phyloP scores from a whole-genome alignment of 1,140 invertebrate genomes.

The Drosophila funebris region DNA sequence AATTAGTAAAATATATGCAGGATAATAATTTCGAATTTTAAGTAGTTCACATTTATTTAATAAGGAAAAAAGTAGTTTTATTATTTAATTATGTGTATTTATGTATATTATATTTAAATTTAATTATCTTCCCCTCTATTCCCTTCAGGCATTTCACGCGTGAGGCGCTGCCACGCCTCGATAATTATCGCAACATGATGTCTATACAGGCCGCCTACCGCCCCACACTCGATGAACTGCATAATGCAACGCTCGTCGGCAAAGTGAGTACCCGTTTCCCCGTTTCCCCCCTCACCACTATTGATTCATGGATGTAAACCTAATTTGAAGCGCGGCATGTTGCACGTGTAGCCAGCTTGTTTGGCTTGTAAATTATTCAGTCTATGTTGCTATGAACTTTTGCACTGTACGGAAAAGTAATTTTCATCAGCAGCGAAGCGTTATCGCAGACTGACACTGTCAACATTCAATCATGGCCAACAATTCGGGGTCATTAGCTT shows the following conservation, averaged over 20 bases:
- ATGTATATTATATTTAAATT: too few species aligned
- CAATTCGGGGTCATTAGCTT: slow-evolving; percentile 41
- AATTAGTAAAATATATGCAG: too few species aligned
- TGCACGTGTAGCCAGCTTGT: too few species aligned
- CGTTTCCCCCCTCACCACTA: not conserved
- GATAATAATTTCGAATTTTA: too few species aligned
- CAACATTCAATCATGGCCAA: slow-evolving; percentile 7
- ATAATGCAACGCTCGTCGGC: slow-evolving; percentile 91
- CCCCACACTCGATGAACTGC: slow-evolving; percentile 96
- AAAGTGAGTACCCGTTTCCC: slow-evolving; percentile 86
- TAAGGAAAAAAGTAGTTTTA: too few species aligned
- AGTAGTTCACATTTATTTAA: too few species aligned
- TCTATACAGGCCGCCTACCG: slow-evolving; percentile 94
- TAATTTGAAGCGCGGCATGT: too few species aligned
- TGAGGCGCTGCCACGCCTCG: slow-evolving; percentile 94
- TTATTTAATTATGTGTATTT: too few species aligned
- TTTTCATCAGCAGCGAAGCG: slow-evolving; percentile 9
- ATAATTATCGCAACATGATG: slow-evolving; percentile 97
- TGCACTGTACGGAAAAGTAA: not conserved
- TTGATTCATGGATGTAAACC: too few species aligned
- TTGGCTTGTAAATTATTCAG: too few species aligned
- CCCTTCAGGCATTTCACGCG: slow-evolving; percentile 91
- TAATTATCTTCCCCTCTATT: slow-evolving; percentile 24
- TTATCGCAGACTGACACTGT: not conserved
- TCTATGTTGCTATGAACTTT: slow-evolving; percentile 3